Evolutionary conservation across 1,140 invertebrate genomes (phyloP).

Genomic region (Steinernema khuongi): DNA sequence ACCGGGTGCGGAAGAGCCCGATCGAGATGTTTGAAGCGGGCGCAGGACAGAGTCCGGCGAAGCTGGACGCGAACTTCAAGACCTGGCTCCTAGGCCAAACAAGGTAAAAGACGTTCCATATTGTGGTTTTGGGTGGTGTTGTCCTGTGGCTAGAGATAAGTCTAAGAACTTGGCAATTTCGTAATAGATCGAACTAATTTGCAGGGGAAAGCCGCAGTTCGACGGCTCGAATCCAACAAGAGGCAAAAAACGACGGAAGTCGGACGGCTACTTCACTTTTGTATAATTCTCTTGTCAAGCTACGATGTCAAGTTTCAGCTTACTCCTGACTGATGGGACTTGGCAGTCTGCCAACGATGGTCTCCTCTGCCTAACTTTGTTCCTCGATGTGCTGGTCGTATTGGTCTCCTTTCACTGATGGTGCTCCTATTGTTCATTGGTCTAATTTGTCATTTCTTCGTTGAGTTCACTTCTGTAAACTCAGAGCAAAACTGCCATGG

Average conservation of each 20-base stretch:
- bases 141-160: not conserved
- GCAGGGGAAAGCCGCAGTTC: slow-evolving; percentile 54
- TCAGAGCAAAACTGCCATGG: not conserved
- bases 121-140: slow-evolving; percentile 21
- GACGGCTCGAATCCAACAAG: slow-evolving; percentile 52
- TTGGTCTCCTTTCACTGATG: not conserved
- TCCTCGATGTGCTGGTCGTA: not conserved
- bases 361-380: not conserved
- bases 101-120: slow-evolving; percentile 23
- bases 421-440: not conserved
- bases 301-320: not conserved
- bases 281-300: slow-evolving; percentile 35
- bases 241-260: slow-evolving; percentile 57
- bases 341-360: not conserved
- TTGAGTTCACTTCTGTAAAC: not conserved
- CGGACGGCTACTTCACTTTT: slow-evolving; percentile 58
- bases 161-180: not conserved
- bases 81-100: slow-evolving; percentile 56
- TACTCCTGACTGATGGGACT: not conserved
- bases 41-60: slow-evolving; percentile 54
- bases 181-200: slow-evolving; percentile 29
- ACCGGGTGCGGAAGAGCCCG: slow-evolving; percentile 48
- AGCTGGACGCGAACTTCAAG: slow-evolving; percentile 58
- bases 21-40: slow-evolving; percentile 59
- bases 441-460: not conserved